Evolutionary conservation across 2,113 vertebrate genomes (phyloP).

Genomic region (Hypocryptadius cinnamomeus): DNA sequence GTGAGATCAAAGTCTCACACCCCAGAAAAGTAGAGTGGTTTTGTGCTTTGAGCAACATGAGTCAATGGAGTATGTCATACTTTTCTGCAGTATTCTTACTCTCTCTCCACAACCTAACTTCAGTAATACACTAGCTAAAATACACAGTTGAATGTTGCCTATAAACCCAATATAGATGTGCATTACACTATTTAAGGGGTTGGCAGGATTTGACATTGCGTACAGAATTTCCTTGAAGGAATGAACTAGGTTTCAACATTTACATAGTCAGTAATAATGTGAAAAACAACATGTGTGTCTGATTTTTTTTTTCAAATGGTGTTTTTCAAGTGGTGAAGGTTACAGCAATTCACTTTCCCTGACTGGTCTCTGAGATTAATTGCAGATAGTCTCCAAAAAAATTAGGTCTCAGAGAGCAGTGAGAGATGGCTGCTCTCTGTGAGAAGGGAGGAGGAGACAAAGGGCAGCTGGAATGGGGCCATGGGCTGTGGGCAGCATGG

Average conservation of each 20-base stretch:
- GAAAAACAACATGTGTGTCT: neutral
- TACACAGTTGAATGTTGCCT: neutral
- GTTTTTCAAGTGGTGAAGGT: neutral
- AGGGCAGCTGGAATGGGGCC: neutral
- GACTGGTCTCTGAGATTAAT: neutral
- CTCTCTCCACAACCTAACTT: neutral
- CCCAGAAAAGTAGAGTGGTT: neutral
- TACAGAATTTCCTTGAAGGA: neutral
- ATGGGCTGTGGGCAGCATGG: neutral
- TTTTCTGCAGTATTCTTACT: neutral
- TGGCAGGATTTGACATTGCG: neutral
- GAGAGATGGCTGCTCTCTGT: neutral
- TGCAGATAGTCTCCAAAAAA: neutral
- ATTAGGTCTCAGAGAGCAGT: neutral
- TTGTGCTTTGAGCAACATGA: neutral
- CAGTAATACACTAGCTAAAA: neutral
- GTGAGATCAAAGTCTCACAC: neutral
- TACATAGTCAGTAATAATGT: neutral
- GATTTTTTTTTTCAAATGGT: neutral
- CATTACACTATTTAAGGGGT: neutral
- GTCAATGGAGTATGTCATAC: neutral
- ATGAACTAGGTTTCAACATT: neutral
- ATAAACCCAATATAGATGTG: neutral
- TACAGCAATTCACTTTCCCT: neutral
- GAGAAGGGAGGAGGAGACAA: neutral